Evolutionary conservation across 1,140 invertebrate species (phyloP), one percentile per base, ranked within the genome.

Genomic region (Drosophila bocki): DNA sequence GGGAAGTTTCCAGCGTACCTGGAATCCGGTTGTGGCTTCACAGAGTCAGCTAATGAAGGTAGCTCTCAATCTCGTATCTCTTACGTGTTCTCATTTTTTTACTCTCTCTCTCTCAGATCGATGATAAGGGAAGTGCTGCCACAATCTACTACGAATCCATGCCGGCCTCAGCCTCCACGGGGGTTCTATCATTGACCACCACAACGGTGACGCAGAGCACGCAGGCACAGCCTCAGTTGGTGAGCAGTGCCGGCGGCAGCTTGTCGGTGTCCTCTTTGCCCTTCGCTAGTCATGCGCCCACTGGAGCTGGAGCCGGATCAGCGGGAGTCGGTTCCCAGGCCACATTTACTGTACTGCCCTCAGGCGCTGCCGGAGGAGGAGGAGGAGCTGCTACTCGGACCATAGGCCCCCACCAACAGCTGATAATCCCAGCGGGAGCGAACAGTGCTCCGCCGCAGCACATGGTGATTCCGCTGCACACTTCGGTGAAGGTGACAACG

Each of bases 111-210:
- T 32, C 13, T 17, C 37, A 77, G 75, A 77, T 78, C 11, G 75
- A 78, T 35, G 75, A 78, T 7, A 78, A 78, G 17, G 90, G 91
- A n/a, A 91, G 91, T 32, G 81, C 83, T 6, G 85, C 84, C 17
- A 92, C 84, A 4, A 92, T 93, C 17, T 93, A 93, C 54, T 93
- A 93, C 64, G 92, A 93, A 57, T 93, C 92, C 3, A 84, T 92
- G 56, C 91, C 92, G 4, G 88, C 92, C 7, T 86, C 75, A 4
- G 75, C 88, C 12, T 92, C 92, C 0, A 92, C 91, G 3, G 91
- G 91, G 5, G 92, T 93, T 0, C 81, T 93, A 0, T 93, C 92
- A 0, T 47, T 93, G 17, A 92, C 88, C 22, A 93, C 92, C 9
- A 82, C 91, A 2, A 91, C 92, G 0, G 82, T 91, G 29, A 92